Percentiles rank a stretch among this genome's conserved stretches.
These are phyloP conservation scores for Odontamblyopus rebecca DNA, from an alignment of 2,797 vertebrate genomes.

Conservation along the genomic window DNA sequence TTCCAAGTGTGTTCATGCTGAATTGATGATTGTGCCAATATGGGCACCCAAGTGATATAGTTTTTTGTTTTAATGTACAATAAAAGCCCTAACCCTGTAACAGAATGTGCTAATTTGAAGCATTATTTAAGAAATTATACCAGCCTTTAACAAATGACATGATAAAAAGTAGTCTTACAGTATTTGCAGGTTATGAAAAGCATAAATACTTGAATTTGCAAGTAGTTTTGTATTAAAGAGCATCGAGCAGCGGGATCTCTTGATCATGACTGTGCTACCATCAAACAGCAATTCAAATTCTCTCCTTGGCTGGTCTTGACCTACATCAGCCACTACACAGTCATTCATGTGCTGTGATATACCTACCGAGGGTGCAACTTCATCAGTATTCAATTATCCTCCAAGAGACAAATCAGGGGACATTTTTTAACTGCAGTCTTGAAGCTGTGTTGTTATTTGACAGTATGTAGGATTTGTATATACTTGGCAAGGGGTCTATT, in stretches of 20 bases:
- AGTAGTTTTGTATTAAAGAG: conserved; percentile 37
- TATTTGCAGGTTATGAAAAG: conserved; percentile 4
- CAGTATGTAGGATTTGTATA: conserved; percentile 1
- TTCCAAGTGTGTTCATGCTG: too few relatives aligned
- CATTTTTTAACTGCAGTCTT: conserved; percentile 14
- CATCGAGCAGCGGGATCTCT: conserved; percentile 31
- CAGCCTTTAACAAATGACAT: too few relatives aligned
- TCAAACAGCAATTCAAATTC: conserved; percentile 62
- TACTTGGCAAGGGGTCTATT: neutral
- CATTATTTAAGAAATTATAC: neutral
- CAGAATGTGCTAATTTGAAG: neutral
- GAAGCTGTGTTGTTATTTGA: conserved; percentile 9
- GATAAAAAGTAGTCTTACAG: neutral
- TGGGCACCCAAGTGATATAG: too few relatives aligned
- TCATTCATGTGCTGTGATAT: conserved; percentile 41
- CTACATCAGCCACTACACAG: conserved; percentile 45
- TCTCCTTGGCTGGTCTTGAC: conserved; percentile 28
- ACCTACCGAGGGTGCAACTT: conserved; percentile 51
- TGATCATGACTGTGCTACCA: conserved; percentile 43
- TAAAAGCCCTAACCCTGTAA: too few relatives aligned
- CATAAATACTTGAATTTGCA: conserved; percentile 25
- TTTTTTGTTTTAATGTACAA: too few relatives aligned
- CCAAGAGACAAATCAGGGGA: conserved; percentile 16
- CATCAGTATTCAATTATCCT: conserved; percentile 61
- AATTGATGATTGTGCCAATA: too few relatives aligned